Conservation (phyloP, 2,113 vertebrate species). For the Calyptommatus sinebrachiatus region DNA sequence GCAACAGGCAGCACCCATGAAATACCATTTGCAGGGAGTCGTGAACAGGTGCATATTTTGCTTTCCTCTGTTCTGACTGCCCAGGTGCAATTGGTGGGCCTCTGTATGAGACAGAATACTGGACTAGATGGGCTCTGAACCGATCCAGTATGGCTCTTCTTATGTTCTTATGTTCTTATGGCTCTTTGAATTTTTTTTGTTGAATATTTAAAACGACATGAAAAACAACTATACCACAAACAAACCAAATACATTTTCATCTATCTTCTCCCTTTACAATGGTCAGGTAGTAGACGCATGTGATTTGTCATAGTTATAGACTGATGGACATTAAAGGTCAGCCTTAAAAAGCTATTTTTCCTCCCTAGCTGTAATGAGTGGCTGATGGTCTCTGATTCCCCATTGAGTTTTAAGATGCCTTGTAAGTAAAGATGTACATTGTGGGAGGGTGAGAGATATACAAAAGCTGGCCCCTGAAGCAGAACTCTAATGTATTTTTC, state of each 20-base stretch:
- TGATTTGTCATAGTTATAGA: background rate
- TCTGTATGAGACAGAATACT: no score
- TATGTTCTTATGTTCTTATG: no score
- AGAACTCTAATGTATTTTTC: conserved; percentile 35
- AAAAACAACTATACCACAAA: background rate
- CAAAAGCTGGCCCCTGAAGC: conserved; percentile 28
- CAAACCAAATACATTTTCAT: background rate
- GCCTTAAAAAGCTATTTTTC: background rate
- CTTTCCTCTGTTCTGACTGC: no score
- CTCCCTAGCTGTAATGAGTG: conserved; percentile 7
- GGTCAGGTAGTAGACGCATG: background rate
- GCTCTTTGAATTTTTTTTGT: background rate
- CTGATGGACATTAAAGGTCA: background rate
- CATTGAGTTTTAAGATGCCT: conserved; percentile 40
- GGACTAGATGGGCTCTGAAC: no score
- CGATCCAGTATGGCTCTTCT: no score
- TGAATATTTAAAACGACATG: background rate
- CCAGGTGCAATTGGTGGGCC: no score
- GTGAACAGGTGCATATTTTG: no score
- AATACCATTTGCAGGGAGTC: no score
- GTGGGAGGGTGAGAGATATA: conserved; percentile 23
- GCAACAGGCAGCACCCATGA: no score
- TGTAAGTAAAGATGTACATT: conserved; percentile 47
- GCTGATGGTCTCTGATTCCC: conserved; percentile 3
- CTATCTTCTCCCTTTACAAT: background rate